Base-by-base conservation (phyloP, 2,797 vertebrate species). In the Menidia menidia region DNA sequence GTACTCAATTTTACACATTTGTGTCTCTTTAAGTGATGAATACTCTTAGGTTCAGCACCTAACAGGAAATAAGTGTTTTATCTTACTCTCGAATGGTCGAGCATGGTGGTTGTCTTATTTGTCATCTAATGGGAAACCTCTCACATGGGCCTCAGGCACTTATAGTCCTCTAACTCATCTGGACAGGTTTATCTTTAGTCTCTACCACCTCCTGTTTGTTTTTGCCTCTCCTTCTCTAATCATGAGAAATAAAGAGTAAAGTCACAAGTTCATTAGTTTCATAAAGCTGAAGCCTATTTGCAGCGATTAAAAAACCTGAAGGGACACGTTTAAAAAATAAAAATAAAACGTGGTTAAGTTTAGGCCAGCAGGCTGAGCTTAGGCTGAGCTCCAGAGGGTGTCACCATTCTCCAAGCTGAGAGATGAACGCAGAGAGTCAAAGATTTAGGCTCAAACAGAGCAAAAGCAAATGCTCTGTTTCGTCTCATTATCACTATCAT, bases 341-440 rank as follows among this genome's bases (percentile, higher is more conserved):
- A 42, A 30, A 51, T 2, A 11, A 52, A 56, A 55, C 30, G 32
- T 35, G 2, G 16, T 45, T 55, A 2, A 4, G 32, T 64, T 54
- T 19, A 44, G 31, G 19, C 18, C 30, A 11, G 5, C 5, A 44
- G 25, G 11, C 3, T 12, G 3, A 4, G n/a, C 13, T 25, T 25
- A 31, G 48, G 7, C n/a, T 56, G 10, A 25, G 32, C n/a, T 60
- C 84, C 92, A 87, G 78, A 67, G 67, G 89, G 87, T 13, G 91
- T 78, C 89, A 73, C 76, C 73, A 3, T 78, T 79, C 51, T 67
- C 51, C 71, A 66, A 30, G 64, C 13, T 31, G 50, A 65, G 33
- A 50, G 3, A 0, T 3, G 30, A 11, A 14, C 18, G 4, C n/a
- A 6, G 31, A 65, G 31, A 63, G 33, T 1, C 10, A 6, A 13